phyloP scores from a whole-genome alignment of 2,797 vertebrate genomes.

The Schizopygopsis pylzovi region DNA sequence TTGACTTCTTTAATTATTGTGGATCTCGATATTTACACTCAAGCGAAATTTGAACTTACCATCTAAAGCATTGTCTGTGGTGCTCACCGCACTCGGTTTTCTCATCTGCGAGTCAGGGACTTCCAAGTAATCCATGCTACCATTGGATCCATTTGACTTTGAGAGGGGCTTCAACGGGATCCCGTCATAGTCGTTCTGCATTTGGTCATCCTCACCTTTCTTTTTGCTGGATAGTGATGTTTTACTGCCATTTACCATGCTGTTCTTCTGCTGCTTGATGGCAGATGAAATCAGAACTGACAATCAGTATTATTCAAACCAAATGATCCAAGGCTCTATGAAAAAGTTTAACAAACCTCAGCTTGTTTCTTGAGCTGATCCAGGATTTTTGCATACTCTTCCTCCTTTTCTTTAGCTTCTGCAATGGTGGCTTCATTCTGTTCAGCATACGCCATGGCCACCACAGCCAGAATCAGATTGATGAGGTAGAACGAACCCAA shows the following conservation, averaged over 20 bases:
- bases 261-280: slow-evolving; percentile 58
- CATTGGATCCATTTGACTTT: slow-evolving; percentile 66
- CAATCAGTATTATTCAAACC: background rate
- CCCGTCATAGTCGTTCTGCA: slow-evolving; percentile 21
- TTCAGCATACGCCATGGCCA: slow-evolving; percentile 95
- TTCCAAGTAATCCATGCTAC: slow-evolving; percentile 64
- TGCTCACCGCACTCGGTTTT: slow-evolving; percentile 73
- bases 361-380: slow-evolving; percentile 86
- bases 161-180: slow-evolving; percentile 26
- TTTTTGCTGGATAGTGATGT: slow-evolving; percentile 47
- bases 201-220: slow-evolving; percentile 32
- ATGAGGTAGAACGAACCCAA: slow-evolving; percentile 97
- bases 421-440: slow-evolving; percentile 87
- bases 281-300: background rate
- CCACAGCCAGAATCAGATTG: slow-evolving; percentile 94
- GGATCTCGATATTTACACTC: background rate
- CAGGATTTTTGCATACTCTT: slow-evolving; percentile 88
- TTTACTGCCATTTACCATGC: slow-evolving; percentile 59
- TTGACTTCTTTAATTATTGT: background rate
- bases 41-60: slow-evolving; percentile 67
- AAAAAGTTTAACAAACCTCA: slow-evolving; percentile 59
- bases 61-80: slow-evolving; percentile 75
- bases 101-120: slow-evolving; percentile 69
- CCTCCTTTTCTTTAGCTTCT: slow-evolving; percentile 89
- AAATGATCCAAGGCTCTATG: background rate